Evolutionary conservation across 2,888 invertebrate species (phyloP).

Genomic region (Sphaeridia pumilis): DNA sequence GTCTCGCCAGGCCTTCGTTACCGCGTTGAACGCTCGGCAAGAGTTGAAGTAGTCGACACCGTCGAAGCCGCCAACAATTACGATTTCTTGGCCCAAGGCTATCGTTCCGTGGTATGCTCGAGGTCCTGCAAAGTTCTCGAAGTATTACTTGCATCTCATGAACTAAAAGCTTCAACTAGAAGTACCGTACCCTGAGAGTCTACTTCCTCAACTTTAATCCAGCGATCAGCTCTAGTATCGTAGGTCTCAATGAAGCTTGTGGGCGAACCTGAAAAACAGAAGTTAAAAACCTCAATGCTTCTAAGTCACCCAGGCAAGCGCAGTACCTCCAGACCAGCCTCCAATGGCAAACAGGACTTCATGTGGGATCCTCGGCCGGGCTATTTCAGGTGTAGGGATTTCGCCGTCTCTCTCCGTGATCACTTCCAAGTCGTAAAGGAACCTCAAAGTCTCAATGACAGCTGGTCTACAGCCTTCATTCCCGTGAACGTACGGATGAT

Average conservation of each 20-base stretch:
- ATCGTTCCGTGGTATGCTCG: slow-evolving; percentile 90
- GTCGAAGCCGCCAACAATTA: slow-evolving; percentile 84
- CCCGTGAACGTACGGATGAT: slow-evolving; percentile 70
- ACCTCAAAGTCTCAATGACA: slow-evolving; percentile 80
- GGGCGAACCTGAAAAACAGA: slow-evolving; percentile 42
- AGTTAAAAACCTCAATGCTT: slow-evolving; percentile 2
- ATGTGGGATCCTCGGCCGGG: slow-evolving; percentile 61
- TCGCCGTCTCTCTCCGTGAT: slow-evolving; percentile 65
- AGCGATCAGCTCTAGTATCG: slow-evolving; percentile 71
- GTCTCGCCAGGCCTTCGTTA: slow-evolving; percentile 72
- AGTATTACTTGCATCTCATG: neutral
- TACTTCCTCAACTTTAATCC: slow-evolving; percentile 68
- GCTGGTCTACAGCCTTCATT: slow-evolving; percentile 75
- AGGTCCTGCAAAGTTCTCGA: slow-evolving; percentile 47
- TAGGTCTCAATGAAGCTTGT: slow-evolving; percentile 74
- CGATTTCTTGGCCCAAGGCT: slow-evolving; percentile 70
- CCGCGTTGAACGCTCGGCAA: slow-evolving; percentile 75
- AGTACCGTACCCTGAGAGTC: slow-evolving; percentile 51
- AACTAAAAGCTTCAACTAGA: too few species aligned
- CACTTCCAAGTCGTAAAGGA: slow-evolving; percentile 84
- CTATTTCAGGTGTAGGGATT: slow-evolving; percentile 66
- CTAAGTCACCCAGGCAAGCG: slow-evolving; percentile 40
- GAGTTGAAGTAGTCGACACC: slow-evolving; percentile 80
- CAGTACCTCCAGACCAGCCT: slow-evolving; percentile 57
- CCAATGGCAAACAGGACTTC: slow-evolving; percentile 77